Conservation (phyloP, 2,888 invertebrate genomes). For the Norana najaformis region DNA sequence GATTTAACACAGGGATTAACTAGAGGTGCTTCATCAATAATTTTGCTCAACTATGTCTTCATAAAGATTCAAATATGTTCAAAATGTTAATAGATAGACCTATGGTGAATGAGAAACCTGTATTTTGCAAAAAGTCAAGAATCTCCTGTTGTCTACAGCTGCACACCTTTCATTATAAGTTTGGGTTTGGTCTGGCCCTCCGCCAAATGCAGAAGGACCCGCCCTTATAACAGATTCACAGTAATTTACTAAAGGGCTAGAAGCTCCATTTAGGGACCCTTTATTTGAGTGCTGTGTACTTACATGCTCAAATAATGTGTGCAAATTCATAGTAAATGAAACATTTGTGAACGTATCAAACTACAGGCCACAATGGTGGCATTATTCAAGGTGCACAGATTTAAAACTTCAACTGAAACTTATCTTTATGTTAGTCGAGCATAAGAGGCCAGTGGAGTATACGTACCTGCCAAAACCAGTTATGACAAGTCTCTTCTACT, state of each 20-base stretch:
- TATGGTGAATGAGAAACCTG: too few species aligned
- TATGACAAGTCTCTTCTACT: conserved; percentile 14
- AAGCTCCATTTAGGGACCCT: too few species aligned
- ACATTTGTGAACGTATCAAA: neutral
- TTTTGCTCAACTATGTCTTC: neutral
- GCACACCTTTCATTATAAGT: too few species aligned
- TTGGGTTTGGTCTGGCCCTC: too few species aligned
- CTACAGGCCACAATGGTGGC: neutral
- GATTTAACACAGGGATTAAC: neutral
- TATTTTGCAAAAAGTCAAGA: too few species aligned
- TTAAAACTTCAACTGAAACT: neutral
- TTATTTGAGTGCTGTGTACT: too few species aligned
- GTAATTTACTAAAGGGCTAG: too few species aligned
- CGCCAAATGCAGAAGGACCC: too few species aligned
- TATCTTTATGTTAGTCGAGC: neutral
- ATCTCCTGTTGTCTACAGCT: too few species aligned
- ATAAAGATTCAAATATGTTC: too few species aligned
- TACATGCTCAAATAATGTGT: neutral
- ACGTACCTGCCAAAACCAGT: conserved; percentile 17
- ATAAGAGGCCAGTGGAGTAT: neutral
- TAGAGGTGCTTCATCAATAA: neutral
- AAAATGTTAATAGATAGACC: too few species aligned
- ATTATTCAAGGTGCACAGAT: neutral
- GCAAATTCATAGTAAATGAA: neutral
- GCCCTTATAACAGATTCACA: too few species aligned